These are phyloP conservation scores for Burhinus oedicnemus DNA, from an alignment of 2,113 vertebrate genomes.

Conservation along the genomic window DNA sequence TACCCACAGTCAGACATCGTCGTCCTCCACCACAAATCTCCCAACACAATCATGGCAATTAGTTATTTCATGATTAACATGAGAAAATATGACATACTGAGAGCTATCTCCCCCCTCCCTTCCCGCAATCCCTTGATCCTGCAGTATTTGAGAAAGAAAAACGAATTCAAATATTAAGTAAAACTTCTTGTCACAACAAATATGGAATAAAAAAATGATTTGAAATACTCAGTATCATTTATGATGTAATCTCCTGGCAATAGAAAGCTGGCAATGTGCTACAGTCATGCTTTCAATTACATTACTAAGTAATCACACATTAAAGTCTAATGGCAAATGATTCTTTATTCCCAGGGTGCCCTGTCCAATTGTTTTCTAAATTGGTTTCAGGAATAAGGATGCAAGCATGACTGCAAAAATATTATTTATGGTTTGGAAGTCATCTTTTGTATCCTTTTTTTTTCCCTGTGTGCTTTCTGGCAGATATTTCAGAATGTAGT, in stretches of 20 bases:
- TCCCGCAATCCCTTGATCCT: neutral
- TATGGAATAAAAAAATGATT: constrained; percentile 11
- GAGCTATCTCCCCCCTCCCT: neutral
- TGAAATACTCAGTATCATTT: constrained; percentile 54
- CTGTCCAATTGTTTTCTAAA: constrained; percentile 73
- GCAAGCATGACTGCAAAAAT: constrained; percentile 59
- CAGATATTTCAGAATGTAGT: constrained; percentile 30
- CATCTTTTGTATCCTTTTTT: constrained; percentile 30
- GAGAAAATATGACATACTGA: neutral
- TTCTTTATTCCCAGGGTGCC: constrained; percentile 63
- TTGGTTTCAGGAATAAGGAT: constrained; percentile 72
- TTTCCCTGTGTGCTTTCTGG: constrained; percentile 17
- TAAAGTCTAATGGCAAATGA: constrained; percentile 74
- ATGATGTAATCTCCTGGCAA: constrained; percentile 67
- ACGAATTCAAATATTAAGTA: neutral
- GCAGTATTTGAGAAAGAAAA: constrained; percentile 24
- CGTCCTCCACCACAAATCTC: neutral
- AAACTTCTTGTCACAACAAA: constrained; percentile 60
- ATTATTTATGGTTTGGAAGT: constrained; percentile 67
- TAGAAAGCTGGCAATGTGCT: constrained; percentile 50
- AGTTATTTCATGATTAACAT: constrained; percentile 1
- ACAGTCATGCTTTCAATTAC: constrained; percentile 74
- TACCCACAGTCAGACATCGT: neutral
- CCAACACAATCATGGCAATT: neutral
- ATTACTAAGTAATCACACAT: constrained; percentile 72